Percentiles rank a stretch among this genome's conserved stretches.
Conservation (phyloP, 2,113 vertebrate genomes). For the Chitala chitala region DNA sequence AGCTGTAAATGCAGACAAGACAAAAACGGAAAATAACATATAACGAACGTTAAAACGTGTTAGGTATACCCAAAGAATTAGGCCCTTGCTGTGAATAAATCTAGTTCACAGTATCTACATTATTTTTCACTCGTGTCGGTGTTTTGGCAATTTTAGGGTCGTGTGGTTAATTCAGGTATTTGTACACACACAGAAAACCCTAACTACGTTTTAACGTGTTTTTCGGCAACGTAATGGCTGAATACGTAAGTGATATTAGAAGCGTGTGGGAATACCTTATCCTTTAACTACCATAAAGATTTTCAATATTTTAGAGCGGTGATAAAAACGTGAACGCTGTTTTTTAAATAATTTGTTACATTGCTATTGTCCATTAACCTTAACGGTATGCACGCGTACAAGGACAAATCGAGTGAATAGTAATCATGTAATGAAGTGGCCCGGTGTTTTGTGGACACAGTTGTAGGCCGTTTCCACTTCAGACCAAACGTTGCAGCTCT, state of each 20-base stretch:
- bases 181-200: no score
- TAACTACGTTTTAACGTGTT: no score
- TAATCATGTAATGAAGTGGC: neutral
- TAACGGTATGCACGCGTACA: no score
- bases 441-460: neutral
- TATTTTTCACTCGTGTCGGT: neutral
- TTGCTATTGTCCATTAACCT: no score
- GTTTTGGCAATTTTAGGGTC: constrained; percentile 1
- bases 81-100: neutral
- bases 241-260: no score
- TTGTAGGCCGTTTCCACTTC: constrained; percentile 40
- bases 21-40: neutral
- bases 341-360: no score
- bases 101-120: neutral
- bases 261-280: no score
- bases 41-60: neutral
- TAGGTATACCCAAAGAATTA: neutral
- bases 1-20: neutral
- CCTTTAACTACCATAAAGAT: no score
- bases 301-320: no score
- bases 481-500: constrained; percentile 48
- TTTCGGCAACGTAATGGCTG: no score
- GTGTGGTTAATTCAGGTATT: no score
- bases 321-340: no score
- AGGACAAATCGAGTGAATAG: constrained; percentile 13